phyloP scores from a whole-genome alignment of 2,888 invertebrate genomes.

The Spodoptera exigua region DNA sequence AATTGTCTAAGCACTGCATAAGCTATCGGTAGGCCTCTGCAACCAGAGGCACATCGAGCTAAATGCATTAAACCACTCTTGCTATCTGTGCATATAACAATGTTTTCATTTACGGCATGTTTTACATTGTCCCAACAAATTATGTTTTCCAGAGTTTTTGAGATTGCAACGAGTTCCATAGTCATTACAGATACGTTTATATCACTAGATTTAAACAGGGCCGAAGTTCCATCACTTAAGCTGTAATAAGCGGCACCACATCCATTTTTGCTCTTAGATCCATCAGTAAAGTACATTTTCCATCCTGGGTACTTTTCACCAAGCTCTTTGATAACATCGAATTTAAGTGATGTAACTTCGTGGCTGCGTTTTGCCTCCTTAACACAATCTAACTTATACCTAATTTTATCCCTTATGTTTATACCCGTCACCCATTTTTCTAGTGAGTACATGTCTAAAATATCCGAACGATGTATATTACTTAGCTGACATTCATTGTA shows the following conservation, averaged over 20 bases:
- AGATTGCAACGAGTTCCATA: constrained; percentile 4
- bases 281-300: constrained; percentile 14
- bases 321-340: constrained; percentile 9
- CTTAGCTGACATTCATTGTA: no score
- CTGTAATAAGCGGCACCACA: constrained; percentile 13
- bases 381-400: constrained; percentile 7
- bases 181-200: constrained; percentile 4
- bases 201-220: constrained; percentile 1
- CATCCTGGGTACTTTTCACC: constrained; percentile 11
- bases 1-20: constrained; percentile 4
- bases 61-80: constrained; percentile 3
- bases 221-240: constrained; percentile 4
- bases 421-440: constrained; percentile 5
- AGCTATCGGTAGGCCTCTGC: constrained; percentile 1
- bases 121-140: no score
- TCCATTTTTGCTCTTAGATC: constrained; percentile 9
- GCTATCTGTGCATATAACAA: constrained; percentile 7
- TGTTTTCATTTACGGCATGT: neutral
- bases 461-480: no score
- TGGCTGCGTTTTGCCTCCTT: constrained; percentile 4
- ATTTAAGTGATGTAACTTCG: constrained; percentile 14
- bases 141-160: neutral
- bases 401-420: neutral
- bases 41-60: no score
- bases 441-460: constrained; percentile 5